Evolutionary conservation across 2,113 vertebrate genomes (phyloP).

Genomic region (Centropristis striata): DNA sequence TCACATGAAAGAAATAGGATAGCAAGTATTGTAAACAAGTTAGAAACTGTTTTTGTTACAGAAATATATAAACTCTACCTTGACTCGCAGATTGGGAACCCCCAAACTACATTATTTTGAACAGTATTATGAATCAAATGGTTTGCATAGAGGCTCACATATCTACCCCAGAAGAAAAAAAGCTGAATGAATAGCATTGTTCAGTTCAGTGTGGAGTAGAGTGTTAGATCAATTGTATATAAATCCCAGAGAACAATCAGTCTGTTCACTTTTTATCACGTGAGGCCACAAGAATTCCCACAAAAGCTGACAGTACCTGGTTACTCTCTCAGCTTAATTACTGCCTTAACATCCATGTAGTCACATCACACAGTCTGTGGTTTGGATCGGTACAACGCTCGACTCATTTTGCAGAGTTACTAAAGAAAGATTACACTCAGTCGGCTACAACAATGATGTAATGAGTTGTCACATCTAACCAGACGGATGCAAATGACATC

Average conservation of each 20-base stretch:
- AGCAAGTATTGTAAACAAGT: not conserved
- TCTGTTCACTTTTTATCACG: constrained; percentile 69
- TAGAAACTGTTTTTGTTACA: not conserved
- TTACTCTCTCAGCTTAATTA: constrained; percentile 51
- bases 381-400: constrained; percentile 49
- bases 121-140: constrained; percentile 1
- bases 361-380: constrained; percentile 56
- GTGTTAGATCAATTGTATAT: constrained; percentile 47
- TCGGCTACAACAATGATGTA: constrained; percentile 39
- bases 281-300: constrained; percentile 58
- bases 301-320: constrained; percentile 55
- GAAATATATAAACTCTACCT: too few species aligned
- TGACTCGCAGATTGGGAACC: not conserved
- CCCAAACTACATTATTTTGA: not conserved
- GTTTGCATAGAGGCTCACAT: not conserved
- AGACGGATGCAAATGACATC: constrained; percentile 59
- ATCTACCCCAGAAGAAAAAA: not conserved
- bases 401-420: constrained; percentile 36
- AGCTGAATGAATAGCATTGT: not conserved
- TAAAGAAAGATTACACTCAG: constrained; percentile 21
- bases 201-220: constrained; percentile 22
- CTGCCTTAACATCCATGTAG: constrained; percentile 55
- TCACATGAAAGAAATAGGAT: not conserved
- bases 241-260: constrained; percentile 56
- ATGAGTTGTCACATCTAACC: constrained; percentile 43